Conservation (phyloP, 2,797 vertebrate genomes). For the Scomberomorus guttatus region DNA sequence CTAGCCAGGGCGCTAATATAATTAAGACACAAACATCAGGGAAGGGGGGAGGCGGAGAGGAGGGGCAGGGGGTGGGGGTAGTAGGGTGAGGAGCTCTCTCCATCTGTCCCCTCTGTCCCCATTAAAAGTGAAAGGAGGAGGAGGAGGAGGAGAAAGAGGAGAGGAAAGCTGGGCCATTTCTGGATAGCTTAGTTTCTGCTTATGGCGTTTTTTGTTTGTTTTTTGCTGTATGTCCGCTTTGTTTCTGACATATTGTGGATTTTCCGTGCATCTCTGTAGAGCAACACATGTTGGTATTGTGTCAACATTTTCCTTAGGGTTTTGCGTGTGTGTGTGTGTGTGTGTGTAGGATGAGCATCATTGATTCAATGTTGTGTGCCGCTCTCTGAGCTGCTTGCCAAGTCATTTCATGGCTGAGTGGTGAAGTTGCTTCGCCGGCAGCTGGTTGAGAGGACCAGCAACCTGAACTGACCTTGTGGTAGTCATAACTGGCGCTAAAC, state of each 20-base stretch:
- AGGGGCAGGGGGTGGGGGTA: constrained; percentile 48
- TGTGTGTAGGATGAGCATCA: constrained; percentile 77
- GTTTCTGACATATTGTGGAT: constrained; percentile 53
- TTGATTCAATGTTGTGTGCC: constrained; percentile 79
- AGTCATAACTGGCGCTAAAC: constrained; percentile 77
- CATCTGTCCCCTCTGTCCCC: constrained; percentile 92
- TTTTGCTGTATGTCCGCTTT: constrained; percentile 26
- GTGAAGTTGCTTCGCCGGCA: constrained; percentile 82
- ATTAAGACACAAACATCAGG: constrained; percentile 98
- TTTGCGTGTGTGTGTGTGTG: constrained; percentile 49
- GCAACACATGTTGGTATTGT: constrained; percentile 73
- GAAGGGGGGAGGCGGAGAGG: constrained; percentile 78
- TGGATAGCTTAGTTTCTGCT: constrained; percentile 10
- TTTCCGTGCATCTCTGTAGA: constrained; percentile 46
- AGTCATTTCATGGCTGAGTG: constrained; percentile 87
- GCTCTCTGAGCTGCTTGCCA: constrained; percentile 80
- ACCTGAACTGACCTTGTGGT: constrained; percentile 86
- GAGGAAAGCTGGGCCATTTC: constrained; percentile 27
- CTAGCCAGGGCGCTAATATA: constrained; percentile 96
- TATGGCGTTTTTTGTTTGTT: background rate
- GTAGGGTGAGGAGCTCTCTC: constrained; percentile 87
- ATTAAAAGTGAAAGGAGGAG: constrained; percentile 79
- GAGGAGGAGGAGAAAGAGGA: constrained; percentile 42
- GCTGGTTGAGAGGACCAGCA: constrained; percentile 83
- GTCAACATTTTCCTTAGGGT: constrained; percentile 82